Conservation (phyloP, 2,888 invertebrate genomes). For the Sericinus montela region DNA sequence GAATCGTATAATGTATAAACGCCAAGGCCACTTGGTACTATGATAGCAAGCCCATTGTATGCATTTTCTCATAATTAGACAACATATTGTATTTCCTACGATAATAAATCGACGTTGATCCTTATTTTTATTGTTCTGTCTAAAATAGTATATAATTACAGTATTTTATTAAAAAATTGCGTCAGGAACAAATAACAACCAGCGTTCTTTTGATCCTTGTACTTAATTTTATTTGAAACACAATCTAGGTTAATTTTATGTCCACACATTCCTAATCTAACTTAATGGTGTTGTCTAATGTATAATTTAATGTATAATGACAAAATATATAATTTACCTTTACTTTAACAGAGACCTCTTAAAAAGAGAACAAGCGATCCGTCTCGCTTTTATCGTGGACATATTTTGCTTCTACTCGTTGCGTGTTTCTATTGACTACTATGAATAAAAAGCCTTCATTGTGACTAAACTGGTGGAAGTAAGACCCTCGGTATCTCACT, state of each 20-base stretch:
- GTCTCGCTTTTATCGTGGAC: too few species aligned
- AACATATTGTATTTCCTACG: neutral
- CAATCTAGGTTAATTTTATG: neutral
- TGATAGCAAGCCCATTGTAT: slow-evolving; percentile 28
- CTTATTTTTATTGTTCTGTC: slow-evolving; percentile 35
- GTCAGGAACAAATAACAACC: neutral
- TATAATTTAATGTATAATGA: too few species aligned
- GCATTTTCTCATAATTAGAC: slow-evolving; percentile 34
- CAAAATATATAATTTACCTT: too few species aligned
- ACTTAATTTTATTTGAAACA: neutral
- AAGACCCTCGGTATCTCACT: too few species aligned
- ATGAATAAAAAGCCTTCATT: too few species aligned
- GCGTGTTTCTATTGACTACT: too few species aligned
- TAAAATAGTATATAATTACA: slow-evolving; percentile 29
- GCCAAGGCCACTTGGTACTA: slow-evolving; percentile 31
- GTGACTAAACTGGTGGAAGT: too few species aligned
- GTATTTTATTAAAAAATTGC: neutral
- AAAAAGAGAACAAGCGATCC: too few species aligned
- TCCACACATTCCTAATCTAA: too few species aligned
- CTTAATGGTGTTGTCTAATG: too few species aligned
- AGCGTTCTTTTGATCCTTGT: neutral
- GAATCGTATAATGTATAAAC: slow-evolving; percentile 15
- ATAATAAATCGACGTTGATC: slow-evolving; percentile 22
- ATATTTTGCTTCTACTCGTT: too few species aligned
- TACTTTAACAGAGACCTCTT: too few species aligned